Evolutionary conservation across 2,113 vertebrate species (phyloP).

Genomic region (Strigops habroptila): DNA sequence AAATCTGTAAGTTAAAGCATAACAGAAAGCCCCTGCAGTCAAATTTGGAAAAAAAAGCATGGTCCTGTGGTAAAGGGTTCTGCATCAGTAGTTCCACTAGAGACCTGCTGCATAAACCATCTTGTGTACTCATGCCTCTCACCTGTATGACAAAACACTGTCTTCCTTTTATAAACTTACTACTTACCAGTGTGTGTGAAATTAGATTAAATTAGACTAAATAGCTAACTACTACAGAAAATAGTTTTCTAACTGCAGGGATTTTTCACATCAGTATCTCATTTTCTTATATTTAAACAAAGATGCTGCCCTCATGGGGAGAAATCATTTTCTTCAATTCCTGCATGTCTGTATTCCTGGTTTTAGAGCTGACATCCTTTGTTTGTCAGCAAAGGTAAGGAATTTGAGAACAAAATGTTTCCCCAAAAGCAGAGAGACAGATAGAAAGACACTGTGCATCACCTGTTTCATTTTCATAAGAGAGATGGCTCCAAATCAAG

Average conservation of each 20-base stretch:
- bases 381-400: not conserved
- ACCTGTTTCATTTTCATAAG: not conserved
- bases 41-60: not conserved
- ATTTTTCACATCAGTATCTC: not conserved
- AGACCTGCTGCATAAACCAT: not conserved
- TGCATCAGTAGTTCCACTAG: not conserved
- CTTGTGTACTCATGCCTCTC: not conserved
- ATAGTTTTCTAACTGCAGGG: not conserved
- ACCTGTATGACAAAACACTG: not conserved
- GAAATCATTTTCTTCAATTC: not conserved
- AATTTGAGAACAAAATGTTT: not conserved
- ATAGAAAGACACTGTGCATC: not conserved
- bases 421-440: not conserved
- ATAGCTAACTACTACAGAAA: not conserved
- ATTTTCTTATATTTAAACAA: not conserved
- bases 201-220: not conserved
- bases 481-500: not conserved
- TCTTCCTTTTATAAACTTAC: not conserved
- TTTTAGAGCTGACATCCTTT: not conserved
- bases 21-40: not conserved
- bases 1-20: not conserved
- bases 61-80: not conserved
- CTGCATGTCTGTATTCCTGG: not conserved
- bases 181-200: not conserved
- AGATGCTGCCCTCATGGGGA: not conserved